Evolutionary conservation across 2,113 vertebrate species (phyloP), one percentile per base, ranked within the genome.

Genomic region (Podilymbus podiceps): DNA sequence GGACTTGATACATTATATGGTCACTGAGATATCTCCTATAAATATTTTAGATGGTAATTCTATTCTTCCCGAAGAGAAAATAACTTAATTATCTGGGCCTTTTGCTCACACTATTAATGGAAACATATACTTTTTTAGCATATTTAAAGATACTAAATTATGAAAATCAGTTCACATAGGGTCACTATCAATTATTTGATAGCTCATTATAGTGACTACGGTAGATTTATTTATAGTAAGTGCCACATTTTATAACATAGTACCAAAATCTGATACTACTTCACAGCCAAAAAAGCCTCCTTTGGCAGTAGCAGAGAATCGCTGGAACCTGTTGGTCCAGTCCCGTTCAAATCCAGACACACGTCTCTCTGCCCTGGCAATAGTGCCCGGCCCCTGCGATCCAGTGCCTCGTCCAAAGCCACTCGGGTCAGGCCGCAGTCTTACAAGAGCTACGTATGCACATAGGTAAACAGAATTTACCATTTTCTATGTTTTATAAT

Each of bases 141-240:
- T 72, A 93, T 84, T 95, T 94, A 60, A 96, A 92, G 76, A 56
- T 24, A 92, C 5, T 93, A 85, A 95, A 89, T 95, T 93, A 96
- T 78, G 73, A 63, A 95, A 80, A 67, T 8, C 71, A 95, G 78
- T 53, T 93, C 77, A 66, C 55, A 64, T 2, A 35, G 80, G 76
- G 84, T 73, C 94, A 93, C 78, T 66, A 85, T 68, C 75, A 42
- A 93, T 95, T 96, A 96, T 85, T 82, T 89, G 75, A 85, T 93
- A 71, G 78, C 38, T 85, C 84, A 95, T 89, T 92, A 78, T 76
- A 55, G 93, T 13, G 81, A 92, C 69, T 46, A 87, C 17, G 87
- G 47, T 7, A 77, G 28, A 64, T 68, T 79, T 90, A 79, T 88
- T 88, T 90, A 84, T 68, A 68, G 2, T 30, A 95, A 91, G 35